These are phyloP conservation scores for Crypturellus undulatus DNA, from an alignment of 2,113 vertebrate genomes.

Conservation along the genomic window DNA sequence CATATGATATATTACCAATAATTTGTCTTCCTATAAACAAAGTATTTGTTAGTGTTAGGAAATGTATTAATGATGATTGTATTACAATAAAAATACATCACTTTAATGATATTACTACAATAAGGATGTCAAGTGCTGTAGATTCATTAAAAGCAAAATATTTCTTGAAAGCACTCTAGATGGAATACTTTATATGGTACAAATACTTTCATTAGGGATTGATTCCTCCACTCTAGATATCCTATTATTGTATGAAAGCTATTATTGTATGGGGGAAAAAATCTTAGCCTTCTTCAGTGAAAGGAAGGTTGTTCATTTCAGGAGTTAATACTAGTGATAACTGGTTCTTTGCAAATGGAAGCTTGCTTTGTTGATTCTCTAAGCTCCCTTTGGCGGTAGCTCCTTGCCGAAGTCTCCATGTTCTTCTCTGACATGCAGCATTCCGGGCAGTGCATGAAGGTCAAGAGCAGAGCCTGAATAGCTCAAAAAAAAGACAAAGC, in stretches of 20 bases:
- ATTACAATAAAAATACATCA: neutral
- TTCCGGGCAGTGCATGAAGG: neutral
- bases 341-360: conserved; percentile 38
- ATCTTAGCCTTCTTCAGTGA: neutral
- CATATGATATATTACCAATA: neutral
- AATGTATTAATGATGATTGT: neutral
- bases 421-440: conserved; percentile 4
- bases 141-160: neutral
- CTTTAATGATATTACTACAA: neutral
- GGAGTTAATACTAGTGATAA: conserved; percentile 23
- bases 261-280: neutral
- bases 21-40: neutral
- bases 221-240: neutral
- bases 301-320: neutral
- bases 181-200: neutral
- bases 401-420: neutral
- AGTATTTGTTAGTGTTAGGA: neutral
- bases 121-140: neutral
- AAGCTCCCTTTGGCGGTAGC: neutral
- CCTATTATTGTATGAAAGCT: neutral
- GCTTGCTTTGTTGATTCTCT: conserved; percentile 32
- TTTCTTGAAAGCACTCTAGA: neutral
- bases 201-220: neutral
- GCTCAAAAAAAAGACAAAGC: neutral
- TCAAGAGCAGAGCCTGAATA: neutral